Base-by-base conservation (phyloP, 2,888 invertebrate species). In the Hetaerina titia region DNA sequence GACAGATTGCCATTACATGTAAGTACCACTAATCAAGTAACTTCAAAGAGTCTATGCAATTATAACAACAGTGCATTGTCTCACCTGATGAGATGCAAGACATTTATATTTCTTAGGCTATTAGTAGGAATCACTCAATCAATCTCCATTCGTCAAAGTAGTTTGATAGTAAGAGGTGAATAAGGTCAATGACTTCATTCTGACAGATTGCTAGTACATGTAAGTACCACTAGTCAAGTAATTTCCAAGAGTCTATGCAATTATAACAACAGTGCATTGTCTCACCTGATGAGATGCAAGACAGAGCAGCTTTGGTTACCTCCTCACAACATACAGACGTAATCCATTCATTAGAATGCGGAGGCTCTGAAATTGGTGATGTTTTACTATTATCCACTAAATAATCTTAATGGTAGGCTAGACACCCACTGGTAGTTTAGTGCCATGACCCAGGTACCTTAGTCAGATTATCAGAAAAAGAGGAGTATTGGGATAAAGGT, bases 231-330 rank as follows among this genome's bases (percentile, higher is more conserved):
- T 64, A 2, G 64, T 64, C 22, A 19, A 2, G 64, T 15, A 22
- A 64, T 5, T 45, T 45, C 45, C 1, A 45, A 45, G 45, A 45
- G 45, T 1, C 45, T 45, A 4, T 45, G 4, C n/a, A 45, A 45
- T 45, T 4, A 45, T 45, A 4, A 45, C 45, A 45, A 45, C 45
- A 45, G 45, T 45, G 45, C 45, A 2, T 31, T 90, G 9, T n/a
- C 81, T 81, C 31, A 92, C 92, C 92, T 63, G 92, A 45, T 92
- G 74, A 74, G 13, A 92, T 45, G 69, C 92, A 92, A 19, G 69
- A 31, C n/a, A n/a, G 56, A 11, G 19, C n/a, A 11, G n/a, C 17
- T 56, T 64, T 92, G 22, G 69, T 74, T n/a, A 74, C 69, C 22
- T 92, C 92, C 69, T 92, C 92, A n/a, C 69, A 19, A 56, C n/a